Evolutionary conservation across 2,113 vertebrate species (phyloP).

Genomic region (Hyperoodon ampullatus): DNA sequence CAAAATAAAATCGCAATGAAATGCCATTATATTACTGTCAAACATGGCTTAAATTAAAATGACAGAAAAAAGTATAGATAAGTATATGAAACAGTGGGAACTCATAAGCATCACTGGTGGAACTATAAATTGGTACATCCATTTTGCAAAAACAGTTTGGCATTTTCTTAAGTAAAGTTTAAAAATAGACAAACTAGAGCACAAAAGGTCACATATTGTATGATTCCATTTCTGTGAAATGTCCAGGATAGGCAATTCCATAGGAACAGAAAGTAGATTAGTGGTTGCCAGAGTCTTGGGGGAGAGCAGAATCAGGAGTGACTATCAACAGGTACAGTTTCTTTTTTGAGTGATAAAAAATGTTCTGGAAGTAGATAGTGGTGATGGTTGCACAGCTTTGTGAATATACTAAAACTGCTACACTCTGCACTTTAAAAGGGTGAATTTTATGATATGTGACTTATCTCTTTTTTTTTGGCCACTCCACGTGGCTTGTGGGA

Average conservation of each 20-base stretch:
- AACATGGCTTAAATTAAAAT: neutral
- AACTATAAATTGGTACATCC: neutral
- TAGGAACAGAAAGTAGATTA: neutral
- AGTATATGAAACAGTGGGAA: neutral
- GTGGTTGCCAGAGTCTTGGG: neutral
- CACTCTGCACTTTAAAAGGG: neutral
- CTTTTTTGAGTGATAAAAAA: neutral
- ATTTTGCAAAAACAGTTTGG: neutral
- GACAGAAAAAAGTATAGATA: neutral
- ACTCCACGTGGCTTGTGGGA: neutral
- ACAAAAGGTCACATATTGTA: neutral
- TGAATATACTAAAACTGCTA: neutral
- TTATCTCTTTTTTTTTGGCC: neutral
- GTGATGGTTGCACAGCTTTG: neutral
- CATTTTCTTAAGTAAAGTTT: neutral
- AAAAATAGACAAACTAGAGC: neutral
- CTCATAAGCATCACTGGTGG: neutral
- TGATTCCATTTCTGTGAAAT: neutral
- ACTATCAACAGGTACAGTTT: neutral
- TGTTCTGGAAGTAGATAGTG: neutral
- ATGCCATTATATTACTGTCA: neutral
- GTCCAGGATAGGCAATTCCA: neutral
- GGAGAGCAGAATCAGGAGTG: neutral
- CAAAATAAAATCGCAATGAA: neutral
- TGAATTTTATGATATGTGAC: neutral